Evolutionary conservation across 2,888 invertebrate genomes (phyloP).

Genomic region (Gerris lacustris): DNA sequence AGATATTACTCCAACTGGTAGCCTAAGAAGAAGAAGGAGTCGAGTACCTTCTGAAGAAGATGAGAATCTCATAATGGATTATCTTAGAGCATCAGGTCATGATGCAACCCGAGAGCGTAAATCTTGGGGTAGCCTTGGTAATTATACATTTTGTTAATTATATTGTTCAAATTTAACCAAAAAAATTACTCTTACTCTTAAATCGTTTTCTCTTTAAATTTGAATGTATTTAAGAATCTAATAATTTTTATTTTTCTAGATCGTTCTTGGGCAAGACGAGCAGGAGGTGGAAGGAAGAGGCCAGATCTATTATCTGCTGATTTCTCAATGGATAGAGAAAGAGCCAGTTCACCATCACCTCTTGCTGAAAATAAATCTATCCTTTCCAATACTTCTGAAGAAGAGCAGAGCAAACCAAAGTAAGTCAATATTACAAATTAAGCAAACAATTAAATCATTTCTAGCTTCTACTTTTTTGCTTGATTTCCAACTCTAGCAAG

Average conservation of each 20-base stretch:
- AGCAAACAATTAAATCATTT: not conserved
- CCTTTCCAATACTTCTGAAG: slow-evolving; percentile 36
- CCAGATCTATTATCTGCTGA: slow-evolving; percentile 63
- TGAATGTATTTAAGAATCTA: no score
- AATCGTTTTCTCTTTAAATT: no score
- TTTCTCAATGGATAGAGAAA: slow-evolving; percentile 57
- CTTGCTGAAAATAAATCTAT: slow-evolving; percentile 45
- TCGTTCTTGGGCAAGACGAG: slow-evolving; percentile 77
- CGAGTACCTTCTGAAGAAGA: slow-evolving; percentile 71
- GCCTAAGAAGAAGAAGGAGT: slow-evolving; percentile 65
- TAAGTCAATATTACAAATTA: slow-evolving; percentile 35
- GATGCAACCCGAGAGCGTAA: slow-evolving; percentile 63
- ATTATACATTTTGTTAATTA: slow-evolving; percentile 16
- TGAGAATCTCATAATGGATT: slow-evolving; percentile 75
- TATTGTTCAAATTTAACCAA: no score
- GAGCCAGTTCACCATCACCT: slow-evolving; percentile 56
- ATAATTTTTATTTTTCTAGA: slow-evolving; percentile 41
- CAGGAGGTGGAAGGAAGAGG: slow-evolving; percentile 60
- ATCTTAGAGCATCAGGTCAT: slow-evolving; percentile 63
- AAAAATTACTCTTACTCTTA: no score
- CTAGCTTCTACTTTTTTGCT: not conserved
- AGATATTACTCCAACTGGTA: slow-evolving; percentile 83
- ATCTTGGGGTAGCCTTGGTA: slow-evolving; percentile 74
- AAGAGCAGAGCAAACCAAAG: slow-evolving; percentile 45
- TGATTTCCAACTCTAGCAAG: not conserved